Base-by-base conservation (phyloP, 2,888 invertebrate genomes). In the Byasa hedistus region DNA sequence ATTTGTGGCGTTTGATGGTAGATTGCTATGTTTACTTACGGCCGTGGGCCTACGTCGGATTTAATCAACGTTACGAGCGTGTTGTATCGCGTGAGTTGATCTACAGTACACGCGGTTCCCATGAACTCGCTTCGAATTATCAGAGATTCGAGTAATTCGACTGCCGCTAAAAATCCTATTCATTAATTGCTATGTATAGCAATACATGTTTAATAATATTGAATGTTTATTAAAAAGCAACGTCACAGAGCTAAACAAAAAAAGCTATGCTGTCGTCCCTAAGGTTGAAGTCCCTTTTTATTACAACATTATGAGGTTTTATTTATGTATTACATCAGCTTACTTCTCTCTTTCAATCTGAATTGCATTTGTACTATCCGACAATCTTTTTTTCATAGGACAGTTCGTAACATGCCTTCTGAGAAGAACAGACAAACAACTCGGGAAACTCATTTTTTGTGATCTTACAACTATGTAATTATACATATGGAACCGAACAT, bases 1-100 rank as follows among this genome's bases (percentile, higher is more conserved):
- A 80, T 85, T 83, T 83, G 79, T 82, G 84, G 84, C 84, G 80
- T 85, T 80, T 85, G 88, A 89, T 89, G 83, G 79, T 76, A 87
- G 88, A 89, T 89, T 87, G 82, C 80, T 81, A 81, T 81, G 82
- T 84, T 85, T 84, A 86, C 85, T 81, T 81, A 79, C 76, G 73
- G 71, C 76, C 75, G 73, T 72, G 72, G 74, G 71, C 76, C 73
- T 78, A 79, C 74, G 78, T 79, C 75, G 77, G 75, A 79, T 71
- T 59, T 68, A 61, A 71, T 68, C 71, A 70, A 79, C 80, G 75
- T 80, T 79, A 77, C 80, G 80, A 79, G 78, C 79, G 75, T 69
- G 70, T 73, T 74, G 83, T 86, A 88, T 86, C 86, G 79, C 73
- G 70, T 78, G 78, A 79, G 81, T 81, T 81, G 76, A 87, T 87